These are phyloP conservation scores for Bombyx mandarina DNA, from an alignment of 1,140 invertebrate genomes.

Conservation along the genomic window DNA sequence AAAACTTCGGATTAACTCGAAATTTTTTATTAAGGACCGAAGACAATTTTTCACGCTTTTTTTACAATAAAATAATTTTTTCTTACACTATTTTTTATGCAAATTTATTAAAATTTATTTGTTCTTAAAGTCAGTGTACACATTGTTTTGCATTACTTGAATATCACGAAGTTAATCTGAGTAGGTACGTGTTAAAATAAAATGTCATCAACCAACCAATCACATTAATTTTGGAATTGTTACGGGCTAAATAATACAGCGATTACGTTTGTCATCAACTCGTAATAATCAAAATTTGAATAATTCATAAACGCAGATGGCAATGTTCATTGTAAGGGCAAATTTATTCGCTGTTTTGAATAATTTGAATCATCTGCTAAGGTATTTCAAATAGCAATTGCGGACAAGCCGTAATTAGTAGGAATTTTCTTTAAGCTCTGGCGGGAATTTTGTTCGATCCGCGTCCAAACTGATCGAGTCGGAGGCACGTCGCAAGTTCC, in stretches of 20 bases:
- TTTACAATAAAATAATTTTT: too few relatives aligned
- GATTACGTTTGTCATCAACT: neutral
- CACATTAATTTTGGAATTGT: too few relatives aligned
- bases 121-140: too few relatives aligned
- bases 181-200: too few relatives aligned
- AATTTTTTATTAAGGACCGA: too few relatives aligned
- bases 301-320: slow-evolving; percentile 22
- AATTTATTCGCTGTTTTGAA: slow-evolving; percentile 26
- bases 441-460: slow-evolving; percentile 40
- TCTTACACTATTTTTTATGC: too few relatives aligned
- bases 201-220: slow-evolving; percentile 13
- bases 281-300: slow-evolving; percentile 10
- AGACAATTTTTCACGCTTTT: too few relatives aligned
- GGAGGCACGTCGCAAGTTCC: slow-evolving; percentile 58
- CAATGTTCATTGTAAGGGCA: slow-evolving; percentile 12
- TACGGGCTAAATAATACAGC: too few relatives aligned
- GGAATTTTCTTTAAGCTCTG: slow-evolving; percentile 51
- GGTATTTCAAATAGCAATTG: slow-evolving; percentile 25
- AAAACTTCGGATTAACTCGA: too few relatives aligned
- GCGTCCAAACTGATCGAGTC: slow-evolving; percentile 51
- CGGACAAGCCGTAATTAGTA: slow-evolving; percentile 44
- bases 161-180: too few relatives aligned
- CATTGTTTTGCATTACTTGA: too few relatives aligned
- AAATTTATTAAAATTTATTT: too few relatives aligned
- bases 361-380: slow-evolving; percentile 29